Conservation (phyloP, 37 sponge, comb jelly and placozoan species). For the Oopsacas minuta region DNA sequence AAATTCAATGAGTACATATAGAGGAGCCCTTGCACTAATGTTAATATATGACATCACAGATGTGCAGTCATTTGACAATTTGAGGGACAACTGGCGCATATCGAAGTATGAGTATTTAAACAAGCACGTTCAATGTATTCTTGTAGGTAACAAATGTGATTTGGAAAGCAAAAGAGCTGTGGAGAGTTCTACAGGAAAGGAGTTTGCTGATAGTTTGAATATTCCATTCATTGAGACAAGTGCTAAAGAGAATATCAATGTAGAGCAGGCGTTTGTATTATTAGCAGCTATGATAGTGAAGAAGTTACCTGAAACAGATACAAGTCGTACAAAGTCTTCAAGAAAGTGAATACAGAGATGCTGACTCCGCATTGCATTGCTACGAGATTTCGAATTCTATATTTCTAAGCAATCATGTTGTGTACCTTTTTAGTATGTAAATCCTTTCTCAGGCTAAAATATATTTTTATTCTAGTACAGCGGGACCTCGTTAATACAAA, state of each 20-base stretch:
- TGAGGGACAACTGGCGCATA: background rate
- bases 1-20: background rate
- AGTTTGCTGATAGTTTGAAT: background rate
- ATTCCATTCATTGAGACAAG: background rate
- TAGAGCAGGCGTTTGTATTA: background rate
- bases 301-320: too few relatives aligned
- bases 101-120: too few relatives aligned
- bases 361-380: too few relatives aligned
- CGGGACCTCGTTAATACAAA: too few relatives aligned
- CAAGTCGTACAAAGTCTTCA: too few relatives aligned
- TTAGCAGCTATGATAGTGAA: background rate
- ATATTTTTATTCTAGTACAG: too few relatives aligned
- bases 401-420: too few relatives aligned
- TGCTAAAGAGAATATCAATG: background rate
- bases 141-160: background rate
- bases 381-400: too few relatives aligned
- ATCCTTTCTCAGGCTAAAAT: too few relatives aligned
- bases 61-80: background rate
- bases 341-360: too few relatives aligned
- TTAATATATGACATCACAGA: background rate
- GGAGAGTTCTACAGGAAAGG: background rate
- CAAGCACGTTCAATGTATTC: background rate
- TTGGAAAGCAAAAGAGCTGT: background rate
- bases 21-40: background rate
- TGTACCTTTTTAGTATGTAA: too few relatives aligned